Base-by-base conservation (phyloP, 2,797 vertebrate species). In the Chloroceryle inda region DNA sequence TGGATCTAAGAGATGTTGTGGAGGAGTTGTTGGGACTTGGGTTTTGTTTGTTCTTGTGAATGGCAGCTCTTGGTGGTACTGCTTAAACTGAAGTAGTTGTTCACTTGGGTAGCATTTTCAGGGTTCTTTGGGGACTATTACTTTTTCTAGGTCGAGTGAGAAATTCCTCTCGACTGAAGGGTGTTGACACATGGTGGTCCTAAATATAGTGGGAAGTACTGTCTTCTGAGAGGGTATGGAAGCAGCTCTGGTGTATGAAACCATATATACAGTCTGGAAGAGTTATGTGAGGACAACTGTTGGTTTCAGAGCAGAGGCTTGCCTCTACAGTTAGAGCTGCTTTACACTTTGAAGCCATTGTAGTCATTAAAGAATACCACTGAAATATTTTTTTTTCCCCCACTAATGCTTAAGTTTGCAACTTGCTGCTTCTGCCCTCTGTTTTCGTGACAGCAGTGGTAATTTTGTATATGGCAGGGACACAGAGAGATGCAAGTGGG, bases 171-270 rank as follows among this genome's bases (percentile, higher is more conserved):
- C 15, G 0, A 17, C 79, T 88, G 72, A 95, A 95, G 71, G 66
- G 81, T 95, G 88, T 95, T 95, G 78, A 79, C 94, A 95, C 59
- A 64, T 5, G 1, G 77, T 79, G 63, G 61, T 88, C 95, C 95
- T 96, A 96, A 95, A 96, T 96, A 96, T 92, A 95, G 93, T 61
- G 82, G 53, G 68, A 92, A 91, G 52, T 73, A 86, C 85, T 94
- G 84, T 87, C 74, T 95, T 88, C 61, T 80, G 78, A 79, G 44
- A 90, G 52, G 58, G 63, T 95, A 95, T 79, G 74, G 67, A 91
- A 71, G 83, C 91, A 95, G 83, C 47, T 87, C 76, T 88, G 82
- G 50, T 90, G 38, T 96, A 88, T 58, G 49, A 79, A 95, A 80
- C 40, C 56, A 31, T 75, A 85, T 38, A 66, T 49, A 56, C 74